Conservation (phyloP, 1,140 invertebrate species). For the Thaumatotibia leucotreta region DNA sequence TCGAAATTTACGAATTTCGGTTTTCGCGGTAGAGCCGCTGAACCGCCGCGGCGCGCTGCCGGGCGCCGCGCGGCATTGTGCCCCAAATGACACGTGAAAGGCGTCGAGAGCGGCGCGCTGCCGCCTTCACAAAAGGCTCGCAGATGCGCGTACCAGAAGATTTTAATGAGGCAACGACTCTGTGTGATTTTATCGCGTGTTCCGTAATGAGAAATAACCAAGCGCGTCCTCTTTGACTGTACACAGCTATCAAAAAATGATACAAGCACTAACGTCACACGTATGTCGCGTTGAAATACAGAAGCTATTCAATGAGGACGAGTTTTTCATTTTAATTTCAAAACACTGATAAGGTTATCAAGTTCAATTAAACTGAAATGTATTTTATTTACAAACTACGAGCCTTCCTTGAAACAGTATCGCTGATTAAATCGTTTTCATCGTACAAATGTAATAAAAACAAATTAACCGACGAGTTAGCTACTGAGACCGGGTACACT, state of each 20-base stretch:
- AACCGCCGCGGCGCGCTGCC: conserved; percentile 21
- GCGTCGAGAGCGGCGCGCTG: conserved; percentile 62
- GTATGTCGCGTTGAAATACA: not conserved
- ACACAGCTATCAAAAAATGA: conserved; percentile 53
- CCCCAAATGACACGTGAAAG: conserved; percentile 74
- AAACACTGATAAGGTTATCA: not conserved
- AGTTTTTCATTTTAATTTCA: not conserved
- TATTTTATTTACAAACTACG: not conserved
- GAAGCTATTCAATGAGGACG: not conserved
- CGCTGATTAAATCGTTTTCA: conserved; percentile 31
- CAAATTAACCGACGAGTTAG: conserved; percentile 57
- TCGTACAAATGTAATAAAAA: conserved; percentile 58
- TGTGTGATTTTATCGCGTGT: conserved; percentile 72
- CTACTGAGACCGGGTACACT: conserved; percentile 53
- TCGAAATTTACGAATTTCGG: too few species aligned
- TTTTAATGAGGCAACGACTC: conserved; percentile 75
- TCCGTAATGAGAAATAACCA: conserved; percentile 74
- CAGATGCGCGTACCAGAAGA: conserved; percentile 74
- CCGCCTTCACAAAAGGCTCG: conserved; percentile 72
- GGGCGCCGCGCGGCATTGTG: conserved; percentile 55
- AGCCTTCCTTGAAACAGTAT: conserved; percentile 14
- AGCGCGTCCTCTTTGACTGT: conserved; percentile 70
- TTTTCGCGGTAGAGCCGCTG: conserved; percentile 24
- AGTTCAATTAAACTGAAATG: not conserved
- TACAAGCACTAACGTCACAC: conserved; percentile 34